Evolutionary conservation across 2,797 vertebrate genomes (phyloP).

Genomic region (Peromyscus attwateri): DNA sequence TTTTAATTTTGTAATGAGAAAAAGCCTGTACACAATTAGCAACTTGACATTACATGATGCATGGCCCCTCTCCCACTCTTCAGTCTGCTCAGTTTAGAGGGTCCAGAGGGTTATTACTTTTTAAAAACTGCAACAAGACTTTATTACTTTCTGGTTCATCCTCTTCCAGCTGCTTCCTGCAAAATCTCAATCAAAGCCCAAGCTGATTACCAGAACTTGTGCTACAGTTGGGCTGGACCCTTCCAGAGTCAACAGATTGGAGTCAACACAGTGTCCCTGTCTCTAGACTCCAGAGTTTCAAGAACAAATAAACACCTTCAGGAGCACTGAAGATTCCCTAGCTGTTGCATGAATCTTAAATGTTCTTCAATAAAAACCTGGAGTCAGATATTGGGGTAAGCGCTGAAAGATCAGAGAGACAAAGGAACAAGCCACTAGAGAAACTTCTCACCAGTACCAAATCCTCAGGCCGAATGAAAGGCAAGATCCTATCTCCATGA

Average conservation of each 20-base stretch:
- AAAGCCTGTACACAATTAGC: not conserved
- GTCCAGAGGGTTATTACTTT: not conserved
- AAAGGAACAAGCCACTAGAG: too few species aligned
- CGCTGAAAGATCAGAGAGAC: too few species aligned
- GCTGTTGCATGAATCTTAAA: too few species aligned
- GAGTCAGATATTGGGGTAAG: too few species aligned
- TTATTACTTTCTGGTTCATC: not conserved
- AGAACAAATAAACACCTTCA: not conserved
- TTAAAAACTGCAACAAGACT: not conserved
- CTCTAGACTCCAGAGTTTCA: not conserved
- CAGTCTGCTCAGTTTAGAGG: not conserved
- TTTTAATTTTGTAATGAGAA: not conserved
- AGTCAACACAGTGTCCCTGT: not conserved
- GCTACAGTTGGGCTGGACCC: not conserved
- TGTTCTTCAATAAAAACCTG: too few species aligned
- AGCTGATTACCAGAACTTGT: not conserved
- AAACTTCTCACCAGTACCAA: too few species aligned
- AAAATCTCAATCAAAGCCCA: not conserved
- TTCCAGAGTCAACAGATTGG: not conserved
- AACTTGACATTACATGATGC: constrained; percentile 14
- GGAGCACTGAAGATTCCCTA: not conserved
- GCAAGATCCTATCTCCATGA: too few species aligned
- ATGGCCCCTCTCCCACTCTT: not conserved
- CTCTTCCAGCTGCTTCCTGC: not conserved
- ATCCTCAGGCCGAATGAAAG: too few species aligned